These are phyloP conservation scores for Tenebrio molitor DNA, from an alignment of 1,140 invertebrate genomes.

Conservation along the genomic window DNA sequence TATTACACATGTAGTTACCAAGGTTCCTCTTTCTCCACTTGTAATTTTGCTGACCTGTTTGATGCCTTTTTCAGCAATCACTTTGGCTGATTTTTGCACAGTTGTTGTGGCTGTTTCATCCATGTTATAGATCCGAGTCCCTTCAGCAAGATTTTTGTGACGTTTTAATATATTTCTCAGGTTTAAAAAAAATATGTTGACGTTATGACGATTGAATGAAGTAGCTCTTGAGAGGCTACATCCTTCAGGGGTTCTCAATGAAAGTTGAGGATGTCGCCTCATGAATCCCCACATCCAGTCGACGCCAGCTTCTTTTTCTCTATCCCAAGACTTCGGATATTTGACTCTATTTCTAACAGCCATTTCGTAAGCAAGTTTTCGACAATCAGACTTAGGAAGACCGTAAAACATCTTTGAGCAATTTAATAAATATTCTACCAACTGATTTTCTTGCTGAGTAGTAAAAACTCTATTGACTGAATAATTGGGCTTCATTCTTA, in stretches of 20 bases:
- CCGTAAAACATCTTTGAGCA: slow-evolving; percentile 64
- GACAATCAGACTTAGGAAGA: slow-evolving; percentile 48
- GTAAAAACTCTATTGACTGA: slow-evolving; percentile 21
- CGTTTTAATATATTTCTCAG: slow-evolving; percentile 58
- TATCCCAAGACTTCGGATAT: slow-evolving; percentile 12
- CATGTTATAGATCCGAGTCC: slow-evolving; percentile 64
- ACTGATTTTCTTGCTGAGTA: slow-evolving; percentile 20
- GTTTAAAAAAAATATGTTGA: slow-evolving; percentile 62
- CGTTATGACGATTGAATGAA: slow-evolving; percentile 65
- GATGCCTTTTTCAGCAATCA: slow-evolving; percentile 62
- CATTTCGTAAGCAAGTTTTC: slow-evolving; percentile 61
- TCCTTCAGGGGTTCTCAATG: slow-evolving; percentile 64
- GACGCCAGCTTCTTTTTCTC: slow-evolving; percentile 60
- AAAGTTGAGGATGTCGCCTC: slow-evolving; percentile 60
- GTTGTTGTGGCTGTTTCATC: slow-evolving; percentile 67
- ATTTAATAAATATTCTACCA: slow-evolving; percentile 56
- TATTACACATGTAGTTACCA: slow-evolving; percentile 65
- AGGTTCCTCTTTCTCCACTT: slow-evolving; percentile 63
- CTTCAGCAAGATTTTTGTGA: slow-evolving; percentile 48
- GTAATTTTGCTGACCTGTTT: slow-evolving; percentile 64
- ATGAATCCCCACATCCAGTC: slow-evolving; percentile 66
- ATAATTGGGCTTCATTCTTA: slow-evolving; percentile 25
- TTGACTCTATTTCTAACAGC: slow-evolving; percentile 56
- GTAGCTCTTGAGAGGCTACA: slow-evolving; percentile 63
- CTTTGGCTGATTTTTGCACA: slow-evolving; percentile 65